A percentile compares a stretch with the other conserved stretches of the same genome.
These are phyloP conservation scores for Podilymbus podiceps DNA, from an alignment of 2,113 vertebrate genomes.

Conservation along the genomic window DNA sequence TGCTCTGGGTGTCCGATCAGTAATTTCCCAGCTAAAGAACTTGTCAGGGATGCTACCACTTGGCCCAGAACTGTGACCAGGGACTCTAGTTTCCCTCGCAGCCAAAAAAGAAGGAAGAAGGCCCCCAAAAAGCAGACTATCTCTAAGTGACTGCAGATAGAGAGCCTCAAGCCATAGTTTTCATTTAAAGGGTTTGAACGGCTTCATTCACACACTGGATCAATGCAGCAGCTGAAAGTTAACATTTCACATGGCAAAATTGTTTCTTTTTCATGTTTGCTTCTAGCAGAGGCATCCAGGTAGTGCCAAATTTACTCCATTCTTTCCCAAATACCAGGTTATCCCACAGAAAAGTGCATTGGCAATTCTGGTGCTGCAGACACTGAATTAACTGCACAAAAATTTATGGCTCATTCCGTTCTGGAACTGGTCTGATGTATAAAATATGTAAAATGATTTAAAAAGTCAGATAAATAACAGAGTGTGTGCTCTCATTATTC, in stretches of 20 bases:
- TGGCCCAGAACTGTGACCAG: neutral
- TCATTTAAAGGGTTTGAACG: neutral
- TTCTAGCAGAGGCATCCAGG: neutral
- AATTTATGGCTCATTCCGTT: neutral
- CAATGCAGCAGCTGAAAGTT: neutral
- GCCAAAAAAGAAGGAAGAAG: neutral
- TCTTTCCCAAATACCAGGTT: neutral
- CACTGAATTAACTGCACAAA: neutral
- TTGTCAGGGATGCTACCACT: neutral
- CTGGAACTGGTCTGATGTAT: slow-evolving; percentile 11
- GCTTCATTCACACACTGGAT: neutral
- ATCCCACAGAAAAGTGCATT: neutral
- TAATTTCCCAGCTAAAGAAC: neutral
- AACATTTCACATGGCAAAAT: neutral
- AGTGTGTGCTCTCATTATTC: neutral
- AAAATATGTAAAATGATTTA: slow-evolving; percentile 43
- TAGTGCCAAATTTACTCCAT: neutral
- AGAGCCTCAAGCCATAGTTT: neutral
- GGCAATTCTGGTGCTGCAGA: neutral
- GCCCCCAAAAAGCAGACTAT: neutral
- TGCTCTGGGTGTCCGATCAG: neutral
- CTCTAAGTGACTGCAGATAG: neutral
- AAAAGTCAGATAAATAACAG: slow-evolving; percentile 48
- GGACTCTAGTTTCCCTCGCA: neutral
- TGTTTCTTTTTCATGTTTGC: neutral